Evolutionary conservation across 2,888 invertebrate species (phyloP).

Genomic region (Xestia xanthographa): DNA sequence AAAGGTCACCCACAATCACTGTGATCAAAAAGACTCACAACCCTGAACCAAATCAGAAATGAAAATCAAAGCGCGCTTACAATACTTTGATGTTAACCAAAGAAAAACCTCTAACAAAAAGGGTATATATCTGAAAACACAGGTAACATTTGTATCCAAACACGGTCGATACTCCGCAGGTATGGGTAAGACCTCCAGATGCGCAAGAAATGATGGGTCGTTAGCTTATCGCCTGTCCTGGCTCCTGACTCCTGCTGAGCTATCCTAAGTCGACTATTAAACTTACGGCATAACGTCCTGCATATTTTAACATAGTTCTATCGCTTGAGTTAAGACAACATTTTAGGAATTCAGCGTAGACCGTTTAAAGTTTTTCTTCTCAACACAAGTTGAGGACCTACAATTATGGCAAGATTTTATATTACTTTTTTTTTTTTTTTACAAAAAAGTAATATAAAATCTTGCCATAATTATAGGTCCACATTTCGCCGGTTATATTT

Average conservation of each 20-base stretch:
- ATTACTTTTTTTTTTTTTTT: no score
- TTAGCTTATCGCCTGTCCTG: constrained; percentile 50
- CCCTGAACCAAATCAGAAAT: not conserved
- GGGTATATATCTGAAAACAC: not conserved
- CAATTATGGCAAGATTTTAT: no score
- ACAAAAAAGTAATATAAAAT: no score
- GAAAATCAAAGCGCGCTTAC: not conserved
- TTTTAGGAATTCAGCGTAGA: constrained; percentile 7
- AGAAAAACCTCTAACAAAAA: not conserved
- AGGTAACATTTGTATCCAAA: not conserved
- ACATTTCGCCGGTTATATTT: not conserved
- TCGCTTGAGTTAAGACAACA: constrained; percentile 27
- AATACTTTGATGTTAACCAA: not conserved
- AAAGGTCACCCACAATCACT: not conserved
- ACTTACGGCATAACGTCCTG: constrained; percentile 31
- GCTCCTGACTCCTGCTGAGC: constrained; percentile 11
- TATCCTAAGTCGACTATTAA: constrained; percentile 46
- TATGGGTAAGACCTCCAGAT: constrained; percentile 17
- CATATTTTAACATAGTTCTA: constrained; percentile 47
- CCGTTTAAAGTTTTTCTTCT: constrained; percentile 20
- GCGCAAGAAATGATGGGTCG: constrained; percentile 49
- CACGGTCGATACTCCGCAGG: constrained; percentile 17
- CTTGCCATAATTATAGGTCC: not conserved
- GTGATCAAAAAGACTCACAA: not conserved
- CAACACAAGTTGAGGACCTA: no score